Evolutionary conservation across 53 echinoderm and acorn worm genomes (phyloP).

Genomic region (Holothuria scabra): DNA sequence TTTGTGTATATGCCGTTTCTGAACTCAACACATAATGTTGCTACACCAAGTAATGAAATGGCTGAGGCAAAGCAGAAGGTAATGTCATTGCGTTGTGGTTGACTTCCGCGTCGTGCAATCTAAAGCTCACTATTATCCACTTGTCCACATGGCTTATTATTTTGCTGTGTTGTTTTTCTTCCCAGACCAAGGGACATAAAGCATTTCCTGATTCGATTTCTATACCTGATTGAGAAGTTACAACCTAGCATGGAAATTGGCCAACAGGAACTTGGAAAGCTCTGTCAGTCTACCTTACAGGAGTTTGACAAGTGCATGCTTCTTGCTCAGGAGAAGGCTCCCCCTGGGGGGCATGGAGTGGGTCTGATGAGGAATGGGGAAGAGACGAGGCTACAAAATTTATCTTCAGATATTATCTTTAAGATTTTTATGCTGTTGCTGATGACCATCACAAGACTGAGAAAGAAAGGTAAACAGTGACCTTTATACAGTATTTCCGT

Average conservation of each 20-base stretch:
- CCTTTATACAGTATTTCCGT: too few species aligned
- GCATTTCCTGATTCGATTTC: slow-evolving; percentile 88
- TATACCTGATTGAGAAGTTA: slow-evolving; percentile 83
- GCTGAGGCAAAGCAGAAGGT: too few species aligned
- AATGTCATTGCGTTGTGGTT: too few species aligned
- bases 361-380: slow-evolving; percentile 58
- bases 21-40: too few species aligned
- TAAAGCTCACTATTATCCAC: too few species aligned
- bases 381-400: slow-evolving; percentile 72
- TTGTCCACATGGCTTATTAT: too few species aligned
- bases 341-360: slow-evolving; percentile 28
- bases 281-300: slow-evolving; percentile 94
- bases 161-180: too few species aligned
- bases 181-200: slow-evolving; percentile 92
- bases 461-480: slow-evolving; percentile 72
- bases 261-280: slow-evolving; percentile 68
- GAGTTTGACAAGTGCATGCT: slow-evolving; percentile 98
- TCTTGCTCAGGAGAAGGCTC: slow-evolving; percentile 49
- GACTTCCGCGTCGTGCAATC: too few species aligned
- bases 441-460: slow-evolving; percentile 88
- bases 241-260: slow-evolving; percentile 79
- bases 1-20: too few species aligned
- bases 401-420: slow-evolving; percentile 83
- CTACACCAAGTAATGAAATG: too few species aligned
- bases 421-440: slow-evolving; percentile 83